These are phyloP conservation scores for Spatulosminthurus flaviceps DNA, from an alignment of 2,888 invertebrate species.

Conservation along the genomic window DNA sequence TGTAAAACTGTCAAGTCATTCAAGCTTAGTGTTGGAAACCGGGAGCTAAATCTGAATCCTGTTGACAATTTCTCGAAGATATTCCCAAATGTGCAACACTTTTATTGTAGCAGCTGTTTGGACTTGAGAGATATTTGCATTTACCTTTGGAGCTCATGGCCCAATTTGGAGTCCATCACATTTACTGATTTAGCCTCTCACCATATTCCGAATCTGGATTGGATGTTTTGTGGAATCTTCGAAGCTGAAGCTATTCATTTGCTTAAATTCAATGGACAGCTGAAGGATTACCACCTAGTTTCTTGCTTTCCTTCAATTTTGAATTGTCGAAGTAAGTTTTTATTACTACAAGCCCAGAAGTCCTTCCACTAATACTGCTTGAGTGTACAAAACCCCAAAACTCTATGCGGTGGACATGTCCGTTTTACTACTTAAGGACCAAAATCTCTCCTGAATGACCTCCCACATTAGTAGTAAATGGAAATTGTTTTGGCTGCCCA, in stretches of 20 bases:
- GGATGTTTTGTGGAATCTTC: constrained; percentile 21
- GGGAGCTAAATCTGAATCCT: constrained; percentile 3
- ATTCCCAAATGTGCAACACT: constrained; percentile 24
- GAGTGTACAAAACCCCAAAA: too few relatives aligned
- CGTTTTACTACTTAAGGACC: too few relatives aligned
- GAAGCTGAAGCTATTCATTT: constrained; percentile 14
- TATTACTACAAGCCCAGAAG: too few relatives aligned
- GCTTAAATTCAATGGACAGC: neutral
- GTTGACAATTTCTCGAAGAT: constrained; percentile 23
- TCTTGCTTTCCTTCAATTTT: neutral
- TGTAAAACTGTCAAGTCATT: neutral
- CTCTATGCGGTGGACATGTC: too few relatives aligned
- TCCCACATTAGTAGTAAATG: too few relatives aligned
- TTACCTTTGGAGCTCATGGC: constrained; percentile 16
- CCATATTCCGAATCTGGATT: neutral
- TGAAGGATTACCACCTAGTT: neutral
- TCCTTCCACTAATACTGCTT: too few relatives aligned
- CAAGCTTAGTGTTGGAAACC: neutral
- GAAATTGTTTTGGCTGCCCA: too few relatives aligned
- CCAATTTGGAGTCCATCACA: constrained; percentile 1
- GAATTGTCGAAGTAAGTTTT: constrained; percentile 4
- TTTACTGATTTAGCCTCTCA: constrained; percentile 14
- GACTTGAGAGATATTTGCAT: constrained; percentile 12
- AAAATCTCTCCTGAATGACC: too few relatives aligned
- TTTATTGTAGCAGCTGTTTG: neutral